Evolutionary conservation across 2,797 vertebrate genomes (phyloP).

Genomic region (Dryobates pubescens): DNA sequence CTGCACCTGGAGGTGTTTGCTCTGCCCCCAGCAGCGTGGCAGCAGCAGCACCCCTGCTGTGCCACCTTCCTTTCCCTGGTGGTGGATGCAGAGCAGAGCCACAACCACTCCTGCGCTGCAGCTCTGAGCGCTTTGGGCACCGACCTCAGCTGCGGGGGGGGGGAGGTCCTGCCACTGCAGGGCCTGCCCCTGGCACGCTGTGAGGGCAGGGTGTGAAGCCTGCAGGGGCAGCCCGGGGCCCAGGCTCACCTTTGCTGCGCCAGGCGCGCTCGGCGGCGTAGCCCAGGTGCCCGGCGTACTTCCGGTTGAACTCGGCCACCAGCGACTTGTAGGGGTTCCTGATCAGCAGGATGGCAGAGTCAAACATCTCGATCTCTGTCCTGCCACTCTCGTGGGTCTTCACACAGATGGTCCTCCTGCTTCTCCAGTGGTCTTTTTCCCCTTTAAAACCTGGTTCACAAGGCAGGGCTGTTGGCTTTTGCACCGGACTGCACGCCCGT

Average conservation of each 20-base stretch:
- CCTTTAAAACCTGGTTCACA: constrained; percentile 91
- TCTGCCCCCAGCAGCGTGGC: neutral
- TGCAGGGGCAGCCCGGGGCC: neutral
- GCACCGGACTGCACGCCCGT: neutral
- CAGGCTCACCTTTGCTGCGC: constrained; percentile 88
- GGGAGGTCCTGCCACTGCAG: neutral
- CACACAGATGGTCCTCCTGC: constrained; percentile 92
- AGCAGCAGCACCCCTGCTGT: neutral
- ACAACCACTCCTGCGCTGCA: accelerated
- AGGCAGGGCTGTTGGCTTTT: neutral
- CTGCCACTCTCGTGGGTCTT: constrained; percentile 96
- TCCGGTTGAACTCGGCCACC: constrained; percentile 95
- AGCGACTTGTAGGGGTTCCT: constrained; percentile 94
- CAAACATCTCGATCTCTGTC: constrained; percentile 94
- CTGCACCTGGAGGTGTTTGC: neutral
- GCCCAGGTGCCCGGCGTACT: constrained; percentile 94
- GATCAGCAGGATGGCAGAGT: constrained; percentile 92
- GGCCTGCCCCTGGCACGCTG: neutral
- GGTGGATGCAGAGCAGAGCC: accelerated
- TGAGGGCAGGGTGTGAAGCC: neutral
- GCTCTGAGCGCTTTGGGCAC: neutral
- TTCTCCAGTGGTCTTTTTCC: constrained; percentile 98
- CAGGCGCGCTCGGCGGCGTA: constrained; percentile 92
- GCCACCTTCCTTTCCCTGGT: neutral
- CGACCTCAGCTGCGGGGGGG: neutral